phyloP scores from a whole-genome alignment of 2,113 vertebrate genomes.

The human region GRCh38 chr1:221837001-221837500 shows the following conservation, averaged over 20 bases:
- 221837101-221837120: not conserved
- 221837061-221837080: too few relatives aligned
- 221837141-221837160: not conserved
- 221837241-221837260: not conserved
- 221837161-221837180: not conserved
- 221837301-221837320: not conserved
- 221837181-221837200: not conserved
- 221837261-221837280: not conserved
- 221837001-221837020: not conserved
- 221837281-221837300: not conserved
- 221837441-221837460: not conserved
- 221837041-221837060: not conserved
- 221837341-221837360: too few relatives aligned
- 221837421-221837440: too few relatives aligned
- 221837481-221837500: not conserved
- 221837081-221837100: not conserved
- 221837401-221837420: too few relatives aligned
- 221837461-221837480: not conserved
- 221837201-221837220: not conserved
- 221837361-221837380: too few relatives aligned
- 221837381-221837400: too few relatives aligned
- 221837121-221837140: not conserved
- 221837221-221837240: not conserved
- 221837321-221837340: not conserved
- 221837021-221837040: not conserved